Percentiles rank a stretch among this genome's conserved stretches.
Evolutionary conservation across 2,113 vertebrate genomes (phyloP).

Genomic region (Cebus imitator): DNA sequence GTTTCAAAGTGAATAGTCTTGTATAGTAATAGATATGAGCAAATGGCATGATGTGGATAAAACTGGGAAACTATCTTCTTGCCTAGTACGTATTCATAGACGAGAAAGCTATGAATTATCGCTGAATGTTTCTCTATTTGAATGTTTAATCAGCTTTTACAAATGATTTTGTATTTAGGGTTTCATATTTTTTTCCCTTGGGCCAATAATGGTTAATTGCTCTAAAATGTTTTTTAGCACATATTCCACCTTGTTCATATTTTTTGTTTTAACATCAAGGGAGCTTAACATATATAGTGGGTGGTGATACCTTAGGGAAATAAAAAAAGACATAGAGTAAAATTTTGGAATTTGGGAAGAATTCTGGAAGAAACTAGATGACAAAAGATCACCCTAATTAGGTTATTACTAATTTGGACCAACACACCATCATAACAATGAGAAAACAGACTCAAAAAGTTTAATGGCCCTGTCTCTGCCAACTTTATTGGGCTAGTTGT

Average conservation of each 20-base stretch:
- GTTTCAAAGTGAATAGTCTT: constrained; percentile 58
- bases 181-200: background rate
- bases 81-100: background rate
- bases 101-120: constrained; percentile 44
- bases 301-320: background rate
- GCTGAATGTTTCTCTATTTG: constrained; percentile 30
- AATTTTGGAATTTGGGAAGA: background rate
- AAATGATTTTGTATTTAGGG: constrained; percentile 56
- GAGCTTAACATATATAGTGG: background rate
- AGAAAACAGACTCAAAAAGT: background rate
- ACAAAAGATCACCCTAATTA: background rate
- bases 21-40: constrained; percentile 45
- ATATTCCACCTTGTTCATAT: background rate
- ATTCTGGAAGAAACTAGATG: background rate
- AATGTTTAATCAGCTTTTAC: constrained; percentile 52
- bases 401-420: background rate
- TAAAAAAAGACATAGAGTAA: background rate
- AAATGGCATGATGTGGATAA: constrained; percentile 41
- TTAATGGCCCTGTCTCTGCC: background rate
- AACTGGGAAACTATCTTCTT: constrained; percentile 15
- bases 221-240: background rate
- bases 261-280: constrained; percentile 3
- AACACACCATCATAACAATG: background rate
- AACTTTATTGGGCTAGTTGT: background rate
- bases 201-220: constrained; percentile 33